Base-by-base conservation (phyloP, 1,140 invertebrate species). In the Zaprionus taronus region DNA sequence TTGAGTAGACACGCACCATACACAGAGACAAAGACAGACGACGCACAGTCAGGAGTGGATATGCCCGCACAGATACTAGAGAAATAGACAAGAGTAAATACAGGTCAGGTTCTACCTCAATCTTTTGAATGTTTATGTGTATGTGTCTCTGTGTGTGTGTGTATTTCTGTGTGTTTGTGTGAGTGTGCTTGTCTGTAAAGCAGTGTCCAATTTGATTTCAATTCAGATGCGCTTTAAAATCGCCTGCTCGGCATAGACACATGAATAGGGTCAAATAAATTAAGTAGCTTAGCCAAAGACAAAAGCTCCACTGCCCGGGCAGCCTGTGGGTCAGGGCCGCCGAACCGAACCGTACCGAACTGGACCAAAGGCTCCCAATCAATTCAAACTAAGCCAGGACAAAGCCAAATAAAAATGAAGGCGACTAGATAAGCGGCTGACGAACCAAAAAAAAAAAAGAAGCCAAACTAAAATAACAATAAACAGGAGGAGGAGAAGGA, bases 201-300 rank as follows among this genome's bases (percentile, higher is more conserved):
- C 63, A 31, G 57, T 56, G 14, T 56, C 57, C 73, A 71, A 87
- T 89, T 89, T 75, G 83, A 83, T 79, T 83, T 83, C 83, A 81
- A 84, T 81, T 89, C 76, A 69, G 81, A 76, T 62, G 4, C 44
- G 34, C 69, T 76, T 72, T 76, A 76, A 76, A 76, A 58, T 72
- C 41, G 36, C 34, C 22, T 36, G 55, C 68, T 58, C 38, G 63
- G 38, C 24, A 56, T 24, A 60, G 66, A 62, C 56, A 64, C 67
- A 70, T 70, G 56, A 82, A 80, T 73, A 41, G 77, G 70, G 70
- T 71, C 74, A 90, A 75, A 90, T 84, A 87, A 89, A 87, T 87
- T 89, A 87, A 87, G 84, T 79, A 79, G 85, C 84, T 87, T 87
- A 87, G 75, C 61, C 60, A 66, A 76, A 84, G 78, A 84, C 79